Evolutionary conservation across 2,797 vertebrate species (phyloP).

Genomic region (Aplochiton taeniatus): DNA sequence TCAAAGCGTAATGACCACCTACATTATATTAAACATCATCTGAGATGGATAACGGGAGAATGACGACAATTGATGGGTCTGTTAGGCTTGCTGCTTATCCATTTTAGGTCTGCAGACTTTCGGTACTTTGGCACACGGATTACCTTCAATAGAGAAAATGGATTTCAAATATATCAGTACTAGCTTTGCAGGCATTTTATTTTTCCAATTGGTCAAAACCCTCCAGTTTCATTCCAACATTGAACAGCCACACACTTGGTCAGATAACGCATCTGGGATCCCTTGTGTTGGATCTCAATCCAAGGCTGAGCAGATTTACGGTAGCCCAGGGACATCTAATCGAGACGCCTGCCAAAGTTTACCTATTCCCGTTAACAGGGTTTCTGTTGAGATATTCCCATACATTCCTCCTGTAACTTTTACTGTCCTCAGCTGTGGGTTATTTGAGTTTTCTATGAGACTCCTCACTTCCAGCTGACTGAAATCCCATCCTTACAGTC

Average conservation of each 20-base stretch:
- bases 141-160: too few relatives aligned
- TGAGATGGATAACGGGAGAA: too few relatives aligned
- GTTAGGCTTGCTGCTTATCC: too few relatives aligned
- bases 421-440: slow-evolving; percentile 39
- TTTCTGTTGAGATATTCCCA: not conserved
- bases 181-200: too few relatives aligned
- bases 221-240: slow-evolving; percentile 3
- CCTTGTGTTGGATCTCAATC: slow-evolving; percentile 25
- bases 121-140: too few relatives aligned
- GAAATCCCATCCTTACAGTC: slow-evolving; percentile 36
- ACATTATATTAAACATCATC: too few relatives aligned
- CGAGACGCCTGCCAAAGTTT: not conserved
- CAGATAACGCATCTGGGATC: slow-evolving; percentile 32
- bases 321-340: slow-evolving; percentile 36
- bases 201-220: too few relatives aligned
- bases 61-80: too few relatives aligned
- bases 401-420: slow-evolving; percentile 11
- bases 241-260: slow-evolving; percentile 17
- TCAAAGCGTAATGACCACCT: too few relatives aligned
- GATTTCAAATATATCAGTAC: too few relatives aligned
- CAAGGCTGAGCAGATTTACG: slow-evolving; percentile 12
- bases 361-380: not conserved
- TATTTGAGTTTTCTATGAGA: slow-evolving; percentile 47
- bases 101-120: too few relatives aligned
- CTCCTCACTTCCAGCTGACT: slow-evolving; percentile 44